These are phyloP conservation scores for Pseudolaguvia tuberculata DNA, from an alignment of 2,113 vertebrate species.

Conservation along the genomic window DNA sequence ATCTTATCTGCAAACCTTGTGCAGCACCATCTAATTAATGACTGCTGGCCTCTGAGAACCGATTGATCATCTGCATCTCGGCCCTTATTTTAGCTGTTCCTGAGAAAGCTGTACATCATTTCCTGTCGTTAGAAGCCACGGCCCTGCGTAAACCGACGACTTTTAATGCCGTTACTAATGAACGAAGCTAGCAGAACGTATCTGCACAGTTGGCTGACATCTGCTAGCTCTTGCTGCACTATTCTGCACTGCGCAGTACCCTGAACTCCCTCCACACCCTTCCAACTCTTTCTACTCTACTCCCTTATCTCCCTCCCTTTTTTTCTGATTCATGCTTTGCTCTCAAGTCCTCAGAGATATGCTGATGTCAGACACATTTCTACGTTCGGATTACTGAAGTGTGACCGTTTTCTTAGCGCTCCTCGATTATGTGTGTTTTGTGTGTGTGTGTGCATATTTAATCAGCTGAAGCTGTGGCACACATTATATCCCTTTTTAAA, in stretches of 20 bases:
- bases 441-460: not conserved
- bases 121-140: not conserved
- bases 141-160: not conserved
- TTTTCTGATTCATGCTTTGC: not conserved
- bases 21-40: not conserved
- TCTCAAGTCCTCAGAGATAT: conserved; percentile 39
- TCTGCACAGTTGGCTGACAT: conserved; percentile 45
- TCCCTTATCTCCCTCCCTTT: not conserved
- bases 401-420: conserved; percentile 22
- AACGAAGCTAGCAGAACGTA: conserved; percentile 15
- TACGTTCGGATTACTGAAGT: conserved; percentile 30
- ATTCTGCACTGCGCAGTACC: conserved; percentile 14
- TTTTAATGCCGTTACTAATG: not conserved
- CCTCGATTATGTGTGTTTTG: not conserved
- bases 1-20: conserved; percentile 3
- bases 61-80: not conserved
- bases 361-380: conserved; percentile 45
- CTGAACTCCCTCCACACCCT: no score
- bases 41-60: not conserved
- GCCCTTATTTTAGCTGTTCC: not conserved
- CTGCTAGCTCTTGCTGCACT: conserved; percentile 20
- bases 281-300: not conserved
- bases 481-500: conserved; percentile 22
- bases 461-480: not conserved
- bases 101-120: not conserved